phyloP scores from a whole-genome alignment of 2,113 vertebrate genomes.

The Eira barbara region DNA sequence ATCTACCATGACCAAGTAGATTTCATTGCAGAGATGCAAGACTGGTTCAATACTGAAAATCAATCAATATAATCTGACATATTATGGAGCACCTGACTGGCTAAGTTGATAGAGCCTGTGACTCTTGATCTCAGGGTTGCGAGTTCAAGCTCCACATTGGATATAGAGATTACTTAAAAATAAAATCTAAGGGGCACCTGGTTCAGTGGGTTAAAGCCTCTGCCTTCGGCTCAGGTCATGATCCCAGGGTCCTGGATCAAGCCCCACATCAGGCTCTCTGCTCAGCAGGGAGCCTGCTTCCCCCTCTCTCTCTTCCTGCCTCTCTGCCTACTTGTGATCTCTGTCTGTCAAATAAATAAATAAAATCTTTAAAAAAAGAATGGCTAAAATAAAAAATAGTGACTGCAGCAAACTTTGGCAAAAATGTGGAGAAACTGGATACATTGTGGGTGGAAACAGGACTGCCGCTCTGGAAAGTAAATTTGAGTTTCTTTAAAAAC shows the following conservation, averaged over 20 bases:
- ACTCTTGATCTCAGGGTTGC: neutral
- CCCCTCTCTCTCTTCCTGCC: no score
- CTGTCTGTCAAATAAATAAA: neutral
- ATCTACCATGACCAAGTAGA: neutral
- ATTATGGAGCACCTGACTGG: neutral
- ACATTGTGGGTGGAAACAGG: neutral
- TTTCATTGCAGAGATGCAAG: neutral
- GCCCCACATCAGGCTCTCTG: no score
- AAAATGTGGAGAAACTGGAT: neutral
- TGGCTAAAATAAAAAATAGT: constrained; percentile 19
- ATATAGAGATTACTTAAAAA: neutral
- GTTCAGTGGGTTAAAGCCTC: no score
- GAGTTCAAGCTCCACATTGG: neutral
- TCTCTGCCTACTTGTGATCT: no score
- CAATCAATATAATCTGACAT: neutral
- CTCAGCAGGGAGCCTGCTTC: no score
- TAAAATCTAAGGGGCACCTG: neutral
- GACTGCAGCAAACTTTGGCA: neutral
- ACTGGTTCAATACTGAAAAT: neutral
- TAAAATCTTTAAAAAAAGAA: neutral
- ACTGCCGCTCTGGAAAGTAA: neutral
- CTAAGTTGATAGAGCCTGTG: neutral
- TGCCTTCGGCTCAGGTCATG: no score
- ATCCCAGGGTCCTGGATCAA: no score
- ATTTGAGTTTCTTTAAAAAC: neutral